phyloP scores from a whole-genome alignment of 2,113 vertebrate species.

The Zosterops pallidus region DNA sequence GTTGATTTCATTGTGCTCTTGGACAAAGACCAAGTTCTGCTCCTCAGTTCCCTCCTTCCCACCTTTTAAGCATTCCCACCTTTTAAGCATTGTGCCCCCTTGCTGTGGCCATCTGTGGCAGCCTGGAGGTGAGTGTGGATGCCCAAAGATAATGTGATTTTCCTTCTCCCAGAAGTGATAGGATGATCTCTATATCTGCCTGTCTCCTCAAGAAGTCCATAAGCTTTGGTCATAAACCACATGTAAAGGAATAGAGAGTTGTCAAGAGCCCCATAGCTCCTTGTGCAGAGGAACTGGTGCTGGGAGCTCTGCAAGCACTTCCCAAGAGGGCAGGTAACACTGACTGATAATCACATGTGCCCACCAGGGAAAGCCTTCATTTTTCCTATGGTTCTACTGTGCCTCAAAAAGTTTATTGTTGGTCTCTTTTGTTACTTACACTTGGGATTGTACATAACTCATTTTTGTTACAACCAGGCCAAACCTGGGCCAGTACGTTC shows the following conservation, averaged over 20 bases:
- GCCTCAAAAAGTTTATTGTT: background rate
- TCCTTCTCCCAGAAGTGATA: background rate
- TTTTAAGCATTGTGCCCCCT: background rate
- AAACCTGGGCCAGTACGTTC: background rate
- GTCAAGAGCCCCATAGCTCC: background rate
- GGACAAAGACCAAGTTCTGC: background rate
- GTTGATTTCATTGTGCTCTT: background rate
- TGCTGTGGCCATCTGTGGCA: background rate
- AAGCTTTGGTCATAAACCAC: background rate
- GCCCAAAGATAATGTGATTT: background rate
- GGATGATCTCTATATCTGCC: background rate
- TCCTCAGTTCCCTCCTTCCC: background rate
- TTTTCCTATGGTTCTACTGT: background rate
- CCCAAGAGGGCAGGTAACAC: background rate
- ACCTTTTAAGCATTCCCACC: background rate
- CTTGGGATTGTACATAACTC: background rate
- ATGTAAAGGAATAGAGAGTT: background rate
- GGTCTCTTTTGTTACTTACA: background rate
- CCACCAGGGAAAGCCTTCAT: background rate
- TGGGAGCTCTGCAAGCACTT: background rate
- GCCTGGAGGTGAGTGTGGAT: background rate
- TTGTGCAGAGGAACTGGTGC: fast-evolving
- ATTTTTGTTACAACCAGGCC: background rate
- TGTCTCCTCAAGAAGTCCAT: background rate
- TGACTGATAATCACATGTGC: background rate